Base-by-base conservation (phyloP, 2,888 invertebrate genomes). In the Ormyrus pomaceus region DNA sequence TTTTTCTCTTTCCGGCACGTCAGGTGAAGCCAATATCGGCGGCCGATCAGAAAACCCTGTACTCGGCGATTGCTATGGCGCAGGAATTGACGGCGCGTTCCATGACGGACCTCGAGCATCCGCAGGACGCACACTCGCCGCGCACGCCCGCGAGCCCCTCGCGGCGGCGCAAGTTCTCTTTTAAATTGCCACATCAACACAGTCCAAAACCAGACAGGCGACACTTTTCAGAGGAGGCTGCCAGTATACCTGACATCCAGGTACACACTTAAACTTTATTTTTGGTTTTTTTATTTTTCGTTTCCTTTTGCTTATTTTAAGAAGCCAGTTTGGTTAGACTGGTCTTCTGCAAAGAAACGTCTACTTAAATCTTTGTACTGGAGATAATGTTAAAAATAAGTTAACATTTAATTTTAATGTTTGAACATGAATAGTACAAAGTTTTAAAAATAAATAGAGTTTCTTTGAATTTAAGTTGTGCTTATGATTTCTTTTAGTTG, bases 1-100 rank as follows among this genome's bases (percentile, higher is more conserved):
- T 62, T 70, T 46, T 75, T 75, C 19, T 74, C 56, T 61, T 73
- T 55, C 66, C 68, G 74, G 10, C 53, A 64, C 62, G 62, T 58
- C 85, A 92, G 92, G 95, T 98, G 88, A 98, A 98, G 90, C 97
- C 95, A 4, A 98, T 99, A 91, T 98, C 98, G 10, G 96, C 97
- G 0, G 95, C 97, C 81, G 98, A 98, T 88, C 95, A 97, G 89
- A 96, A 95, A 90, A 96, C 97, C 8, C 92, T 99, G 81, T 97
- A 98, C 86, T 96, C 96, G 34, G 98, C 98, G 0, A 97, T 98
- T 82, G 97, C 97, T 73, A 93, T 98, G 91, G 98, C 98, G 34
- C 97, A 97, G 90, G 97, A 98, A 91, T 93, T 98, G 81, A 97
- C 97, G 64, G 94, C 95, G 68, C 90, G 89, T 86, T 90, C 89